These are phyloP conservation scores for Andrena marginata DNA, from an alignment of 2,888 invertebrate species.

Conservation along the genomic window DNA sequence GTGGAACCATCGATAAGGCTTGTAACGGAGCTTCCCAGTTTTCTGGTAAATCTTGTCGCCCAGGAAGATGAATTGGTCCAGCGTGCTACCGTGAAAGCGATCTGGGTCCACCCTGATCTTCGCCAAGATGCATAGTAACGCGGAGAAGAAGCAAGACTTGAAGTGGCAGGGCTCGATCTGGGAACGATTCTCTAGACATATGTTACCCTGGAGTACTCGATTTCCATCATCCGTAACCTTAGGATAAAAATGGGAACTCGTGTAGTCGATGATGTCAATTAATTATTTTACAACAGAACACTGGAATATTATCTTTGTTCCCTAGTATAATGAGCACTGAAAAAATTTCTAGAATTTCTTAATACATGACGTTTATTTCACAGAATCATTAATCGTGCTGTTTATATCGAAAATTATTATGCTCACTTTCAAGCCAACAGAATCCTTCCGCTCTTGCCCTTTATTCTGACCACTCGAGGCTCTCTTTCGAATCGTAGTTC, in stretches of 20 bases:
- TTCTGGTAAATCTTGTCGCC: slow-evolving; percentile 74
- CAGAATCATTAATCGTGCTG: not conserved
- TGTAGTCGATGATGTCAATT: not conserved
- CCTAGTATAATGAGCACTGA: not conserved
- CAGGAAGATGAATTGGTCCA: slow-evolving; percentile 77
- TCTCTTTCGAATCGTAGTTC: slow-evolving; percentile 40
- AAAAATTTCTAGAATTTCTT: not conserved
- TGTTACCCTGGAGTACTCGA: slow-evolving; percentile 74
- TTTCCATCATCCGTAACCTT: slow-evolving; percentile 59
- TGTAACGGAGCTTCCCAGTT: slow-evolving; percentile 75
- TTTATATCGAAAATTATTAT: not conserved
- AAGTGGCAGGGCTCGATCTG: slow-evolving; percentile 70
- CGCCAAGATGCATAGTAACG: slow-evolving; percentile 78
- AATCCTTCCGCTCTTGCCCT: slow-evolving; percentile 45
- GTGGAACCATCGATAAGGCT: slow-evolving; percentile 74
- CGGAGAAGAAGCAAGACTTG: slow-evolving; percentile 79
- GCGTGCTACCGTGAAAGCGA: slow-evolving; percentile 66
- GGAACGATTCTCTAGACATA: slow-evolving; percentile 68
- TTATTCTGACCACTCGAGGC: slow-evolving; percentile 21
- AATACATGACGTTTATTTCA: not conserved
- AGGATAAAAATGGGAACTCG: slow-evolving; percentile 40
- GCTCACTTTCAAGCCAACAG: slow-evolving; percentile 72
- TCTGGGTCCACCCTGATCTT: slow-evolving; percentile 75
- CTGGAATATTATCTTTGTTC: not conserved
- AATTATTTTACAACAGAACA: not conserved